phyloP scores from a whole-genome alignment of 2,113 vertebrate genomes.

The Triplophysa tibetana region DNA sequence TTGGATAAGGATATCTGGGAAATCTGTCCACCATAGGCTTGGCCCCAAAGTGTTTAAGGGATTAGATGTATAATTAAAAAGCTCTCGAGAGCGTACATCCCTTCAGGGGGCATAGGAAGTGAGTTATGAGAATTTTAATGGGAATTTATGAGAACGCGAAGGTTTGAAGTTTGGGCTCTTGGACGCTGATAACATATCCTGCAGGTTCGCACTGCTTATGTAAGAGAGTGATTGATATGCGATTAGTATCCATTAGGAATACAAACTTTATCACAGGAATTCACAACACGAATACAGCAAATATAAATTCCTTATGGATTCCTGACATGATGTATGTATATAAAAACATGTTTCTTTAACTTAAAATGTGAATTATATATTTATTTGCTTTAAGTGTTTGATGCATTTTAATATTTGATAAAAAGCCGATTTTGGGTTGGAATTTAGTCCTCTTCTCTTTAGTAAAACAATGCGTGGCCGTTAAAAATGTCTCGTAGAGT shows the following conservation, averaged over 20 bases:
- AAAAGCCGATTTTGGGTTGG: no score
- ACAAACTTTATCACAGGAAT: neutral
- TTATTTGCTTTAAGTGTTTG: no score
- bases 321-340: neutral
- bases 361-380: no score
- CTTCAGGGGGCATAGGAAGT: constrained; percentile 19
- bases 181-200: constrained; percentile 48
- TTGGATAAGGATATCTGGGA: neutral
- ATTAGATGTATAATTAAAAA: neutral
- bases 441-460: no score
- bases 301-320: neutral
- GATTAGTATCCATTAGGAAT: neutral
- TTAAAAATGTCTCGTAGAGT: neutral
- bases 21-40: neutral
- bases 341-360: no score
- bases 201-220: constrained; percentile 40
- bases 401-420: no score
- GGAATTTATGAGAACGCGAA: constrained; percentile 9
- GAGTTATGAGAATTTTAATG: constrained; percentile 24
- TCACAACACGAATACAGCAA: neutral
- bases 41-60: neutral
- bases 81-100: neutral
- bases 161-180: constrained; percentile 57
- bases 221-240: neutral
- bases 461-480: no score